These are phyloP conservation scores for Papilio polytes DNA, from an alignment of 1,140 invertebrate species.

Conservation along the genomic window DNA sequence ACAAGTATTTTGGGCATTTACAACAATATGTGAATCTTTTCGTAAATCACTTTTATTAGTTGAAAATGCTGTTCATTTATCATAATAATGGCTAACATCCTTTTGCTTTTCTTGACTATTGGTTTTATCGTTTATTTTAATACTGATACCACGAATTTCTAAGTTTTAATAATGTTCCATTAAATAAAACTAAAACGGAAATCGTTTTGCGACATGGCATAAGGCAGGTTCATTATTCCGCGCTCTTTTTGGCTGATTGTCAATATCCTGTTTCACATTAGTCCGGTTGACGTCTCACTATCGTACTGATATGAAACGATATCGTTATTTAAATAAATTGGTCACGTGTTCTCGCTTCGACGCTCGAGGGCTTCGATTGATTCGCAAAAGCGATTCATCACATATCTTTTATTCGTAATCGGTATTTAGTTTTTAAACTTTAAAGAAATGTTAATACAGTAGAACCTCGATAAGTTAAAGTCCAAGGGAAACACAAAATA, in stretches of 20 bases:
- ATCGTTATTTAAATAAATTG: constrained; percentile 46
- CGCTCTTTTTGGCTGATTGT: constrained; percentile 44
- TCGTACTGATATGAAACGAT: neutral
- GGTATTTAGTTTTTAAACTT: no score
- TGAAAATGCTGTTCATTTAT: neutral
- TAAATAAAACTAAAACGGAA: constrained; percentile 19
- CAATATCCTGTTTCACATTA: constrained; percentile 45
- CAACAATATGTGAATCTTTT: no score
- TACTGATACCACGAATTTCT: neutral
- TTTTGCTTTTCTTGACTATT: neutral
- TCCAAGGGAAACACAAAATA: no score
- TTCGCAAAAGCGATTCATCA: constrained; percentile 49
- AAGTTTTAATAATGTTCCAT: constrained; percentile 7
- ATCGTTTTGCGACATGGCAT: neutral
- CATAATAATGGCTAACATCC: neutral
- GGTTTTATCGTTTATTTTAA: neutral
- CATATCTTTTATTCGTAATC: constrained; percentile 50
- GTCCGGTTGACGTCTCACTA: constrained; percentile 2
- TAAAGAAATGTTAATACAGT: neutral
- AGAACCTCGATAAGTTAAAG: no score
- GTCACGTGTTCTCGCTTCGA: constrained; percentile 66
- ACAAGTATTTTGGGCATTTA: no score
- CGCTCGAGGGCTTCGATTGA: constrained; percentile 66
- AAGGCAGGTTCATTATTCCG: neutral
- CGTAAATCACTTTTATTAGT: neutral